Percentiles rank a stretch among this genome's conserved stretches.
These are phyloP conservation scores for Spatula versicolor DNA, from an alignment of 2,797 vertebrate species.

Conservation along the genomic window DNA sequence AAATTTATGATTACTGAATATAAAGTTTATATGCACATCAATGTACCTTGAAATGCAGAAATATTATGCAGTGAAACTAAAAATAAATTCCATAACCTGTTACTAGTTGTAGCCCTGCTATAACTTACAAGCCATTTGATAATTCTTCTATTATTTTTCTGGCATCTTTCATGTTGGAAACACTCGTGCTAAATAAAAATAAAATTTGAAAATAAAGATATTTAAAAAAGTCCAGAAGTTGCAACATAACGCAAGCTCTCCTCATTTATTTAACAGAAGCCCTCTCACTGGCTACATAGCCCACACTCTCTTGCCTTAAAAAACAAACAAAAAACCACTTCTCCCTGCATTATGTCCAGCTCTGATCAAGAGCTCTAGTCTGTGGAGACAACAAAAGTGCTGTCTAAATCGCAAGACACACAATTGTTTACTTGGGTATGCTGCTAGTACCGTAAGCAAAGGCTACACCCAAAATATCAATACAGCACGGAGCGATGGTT, in stretches of 20 bases:
- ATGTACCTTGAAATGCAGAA: constrained; percentile 29
- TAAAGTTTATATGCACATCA: background rate
- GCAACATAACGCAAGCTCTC: background rate
- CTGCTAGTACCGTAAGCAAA: background rate
- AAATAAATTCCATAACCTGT: background rate
- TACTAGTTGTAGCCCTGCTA: background rate
- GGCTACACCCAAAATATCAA: background rate
- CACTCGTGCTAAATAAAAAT: constrained; percentile 17
- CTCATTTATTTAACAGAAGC: background rate
- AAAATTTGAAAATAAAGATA: background rate
- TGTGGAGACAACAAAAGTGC: background rate
- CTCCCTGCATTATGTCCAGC: background rate
- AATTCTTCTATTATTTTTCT: constrained; percentile 11
- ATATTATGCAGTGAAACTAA: background rate
- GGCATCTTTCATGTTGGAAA: background rate
- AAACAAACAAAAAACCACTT: background rate
- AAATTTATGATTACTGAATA: background rate
- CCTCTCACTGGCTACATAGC: background rate
- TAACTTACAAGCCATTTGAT: background rate
- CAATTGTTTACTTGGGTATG: background rate
- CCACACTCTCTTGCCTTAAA: background rate
- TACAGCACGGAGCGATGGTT: accelerated
- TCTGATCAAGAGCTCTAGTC: background rate
- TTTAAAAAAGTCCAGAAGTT: background rate
- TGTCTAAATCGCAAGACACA: background rate